Conservation (phyloP, 2,888 invertebrate genomes). For the Agrochola circellaris region DNA sequence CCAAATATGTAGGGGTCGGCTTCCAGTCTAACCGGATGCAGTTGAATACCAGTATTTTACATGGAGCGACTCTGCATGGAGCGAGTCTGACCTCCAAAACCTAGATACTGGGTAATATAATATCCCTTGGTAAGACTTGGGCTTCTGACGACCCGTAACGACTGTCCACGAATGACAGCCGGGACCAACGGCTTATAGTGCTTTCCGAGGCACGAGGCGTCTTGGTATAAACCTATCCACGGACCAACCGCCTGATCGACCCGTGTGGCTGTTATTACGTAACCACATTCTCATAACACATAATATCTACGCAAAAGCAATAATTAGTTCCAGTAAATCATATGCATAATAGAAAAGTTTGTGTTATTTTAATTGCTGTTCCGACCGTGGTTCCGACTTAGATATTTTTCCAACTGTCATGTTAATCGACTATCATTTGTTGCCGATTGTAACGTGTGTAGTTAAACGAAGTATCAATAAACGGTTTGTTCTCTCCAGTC, state of each 20-base stretch:
- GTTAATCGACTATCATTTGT: neutral
- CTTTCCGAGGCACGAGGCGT: neutral
- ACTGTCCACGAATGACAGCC: neutral
- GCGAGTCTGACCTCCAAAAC: neutral
- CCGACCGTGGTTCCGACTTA: neutral
- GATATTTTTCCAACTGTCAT: neutral
- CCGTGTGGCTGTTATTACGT: neutral
- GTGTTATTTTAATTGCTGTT: neutral
- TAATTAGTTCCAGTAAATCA: neutral
- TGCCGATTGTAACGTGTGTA: neutral
- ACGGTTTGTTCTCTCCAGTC: constrained; percentile 80
- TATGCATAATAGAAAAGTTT: neutral
- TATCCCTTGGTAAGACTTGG: neutral
- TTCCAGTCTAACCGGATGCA: neutral
- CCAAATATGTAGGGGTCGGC: neutral
- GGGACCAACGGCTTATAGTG: neutral
- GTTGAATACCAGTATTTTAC: neutral
- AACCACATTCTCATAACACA: neutral
- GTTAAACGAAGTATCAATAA: neutral
- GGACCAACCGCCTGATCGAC: neutral
- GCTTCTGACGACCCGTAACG: neutral
- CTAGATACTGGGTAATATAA: neutral
- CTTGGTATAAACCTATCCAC: neutral
- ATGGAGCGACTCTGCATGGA: no score
- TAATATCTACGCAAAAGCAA: neutral